Evolutionary conservation across 2,797 vertebrate species (phyloP).

Genomic region (Gadopsis marmoratus): DNA sequence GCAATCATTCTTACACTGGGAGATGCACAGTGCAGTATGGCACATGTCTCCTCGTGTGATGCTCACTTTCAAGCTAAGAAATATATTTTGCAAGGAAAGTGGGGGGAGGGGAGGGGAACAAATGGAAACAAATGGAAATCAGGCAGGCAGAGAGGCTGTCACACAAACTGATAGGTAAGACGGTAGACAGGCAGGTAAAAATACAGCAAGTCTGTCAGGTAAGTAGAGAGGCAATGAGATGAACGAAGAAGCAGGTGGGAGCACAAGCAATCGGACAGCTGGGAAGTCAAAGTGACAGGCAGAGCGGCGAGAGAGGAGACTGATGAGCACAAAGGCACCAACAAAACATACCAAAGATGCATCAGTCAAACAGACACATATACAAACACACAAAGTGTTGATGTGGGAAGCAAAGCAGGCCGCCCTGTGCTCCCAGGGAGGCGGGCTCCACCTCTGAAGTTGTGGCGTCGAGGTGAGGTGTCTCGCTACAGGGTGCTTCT

Average conservation of each 20-base stretch:
- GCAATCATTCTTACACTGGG: slow-evolving; percentile 7
- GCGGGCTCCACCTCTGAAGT: slow-evolving; percentile 57
- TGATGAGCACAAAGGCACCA: slow-evolving; percentile 16
- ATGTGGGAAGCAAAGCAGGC: slow-evolving; percentile 9
- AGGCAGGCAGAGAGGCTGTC: slow-evolving; percentile 11
- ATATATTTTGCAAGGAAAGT: background rate
- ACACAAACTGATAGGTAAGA: slow-evolving; percentile 37
- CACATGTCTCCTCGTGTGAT: background rate
- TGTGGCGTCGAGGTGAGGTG: slow-evolving; percentile 35
- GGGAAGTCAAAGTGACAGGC: slow-evolving; percentile 44
- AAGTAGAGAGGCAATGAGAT: slow-evolving; percentile 10
- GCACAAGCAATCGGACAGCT: background rate
- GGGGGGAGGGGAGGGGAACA: background rate
- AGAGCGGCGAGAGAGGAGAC: slow-evolving; percentile 6
- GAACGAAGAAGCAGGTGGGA: slow-evolving; percentile 9
- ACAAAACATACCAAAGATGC: slow-evolving; percentile 18
- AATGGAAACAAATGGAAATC: background rate
- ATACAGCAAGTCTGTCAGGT: slow-evolving; percentile 23
- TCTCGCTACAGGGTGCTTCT: slow-evolving; percentile 61
- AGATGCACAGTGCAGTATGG: background rate
- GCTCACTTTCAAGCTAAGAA: background rate
- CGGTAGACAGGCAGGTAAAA: background rate
- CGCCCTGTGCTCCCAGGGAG: slow-evolving; percentile 13
- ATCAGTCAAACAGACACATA: slow-evolving; percentile 37
- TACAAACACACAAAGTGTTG: slow-evolving; percentile 17